Evolutionary conservation across 2,888 invertebrate genomes (phyloP), one percentile per base, ranked within the genome.

Genomic region (Cerastoderma edule): DNA sequence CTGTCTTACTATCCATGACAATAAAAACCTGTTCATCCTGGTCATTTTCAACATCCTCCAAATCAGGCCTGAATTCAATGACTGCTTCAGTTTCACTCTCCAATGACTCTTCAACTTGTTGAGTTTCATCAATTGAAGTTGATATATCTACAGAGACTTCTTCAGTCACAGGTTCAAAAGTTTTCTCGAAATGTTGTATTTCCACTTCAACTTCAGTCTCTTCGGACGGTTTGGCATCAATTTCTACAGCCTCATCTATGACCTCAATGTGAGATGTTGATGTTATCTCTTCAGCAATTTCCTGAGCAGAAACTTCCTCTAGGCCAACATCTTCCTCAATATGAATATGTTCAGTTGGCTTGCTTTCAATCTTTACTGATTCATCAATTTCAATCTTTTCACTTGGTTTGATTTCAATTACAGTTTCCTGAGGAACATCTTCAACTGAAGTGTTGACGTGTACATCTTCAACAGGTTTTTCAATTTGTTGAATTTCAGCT

Each of bases 41-140:
- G 16, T 13, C 53, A 46, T 63, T 19, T 53, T 53, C 57, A 44
- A 56, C 48, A 16, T 57, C 46, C 19, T 10, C 54, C 22, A 48
- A 30, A 19, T 50, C 69, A 27, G 32, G 50, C 53, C 48, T 22
- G 13, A 72, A 10, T 75, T 69, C 56, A 73, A 72, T 83, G 83
- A 75, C 92, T 81, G 93, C 93, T 48, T 66, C 64, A 33, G 66
- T 22, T 65, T 85, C 63, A 73, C 72, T 33, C 76, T 72, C 75
- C 80, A 80, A n/a, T 53, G 78, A 27, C 16, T 68, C 33, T 68
- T 24, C 27, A 3, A 3, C 46, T 46, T 44, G 68, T 57, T 72
- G 10, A 22, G 24, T 1, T 22, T 66, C 64, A 16, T 75, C 72
- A 13, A 33, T 39, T 24, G 48, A 10, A 57, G 79, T 64, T 19